Base-by-base conservation (phyloP, 2,797 vertebrate genomes). In the Zenarchopterus dispar region DNA sequence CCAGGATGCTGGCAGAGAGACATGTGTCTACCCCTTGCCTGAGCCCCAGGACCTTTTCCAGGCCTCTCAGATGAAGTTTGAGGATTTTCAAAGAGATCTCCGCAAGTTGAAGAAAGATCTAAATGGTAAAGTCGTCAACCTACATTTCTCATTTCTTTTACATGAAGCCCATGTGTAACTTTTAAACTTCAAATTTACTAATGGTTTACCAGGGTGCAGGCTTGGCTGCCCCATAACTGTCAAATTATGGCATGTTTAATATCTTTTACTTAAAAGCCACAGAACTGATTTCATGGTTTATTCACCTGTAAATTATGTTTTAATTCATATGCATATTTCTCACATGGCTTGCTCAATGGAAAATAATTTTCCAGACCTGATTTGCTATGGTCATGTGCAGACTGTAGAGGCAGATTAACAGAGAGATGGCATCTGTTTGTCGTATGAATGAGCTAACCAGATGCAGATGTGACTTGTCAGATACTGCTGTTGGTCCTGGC, bases 31-130 rank as follows among this genome's bases (percentile, higher is more conserved):
- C 84, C 96, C 96, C 63, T 92, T 99, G 74, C 96, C 97, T 11
- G 97, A 99, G 80, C 97, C 97, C 1, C 96, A 97, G 77, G 97
- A 99, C 87, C 94, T 99, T 43, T 98, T 99, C 86, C 97, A 97
- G 87, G 95, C 93, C 49, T 97, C 97, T 0, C 97, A 99, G 67
- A 94, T 99, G 93, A 99, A 98, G 88, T 98, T 99, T 88, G 97
- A 98, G 28, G 97, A 99, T 78, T 98, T 98, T 93, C 94, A 96
- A 64, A 97, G 94, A 85, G 97, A 99, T 82, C 94, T 99, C 26
- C 93, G 95, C 60, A 99, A 97, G 86, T 89, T 97, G 67, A 96
- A 93, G 84, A 98, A 97, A 93, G 97, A 99, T 85, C 90, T 99
- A 49, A 93, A 93, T 75, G 95, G 96, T 98, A 93, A 65, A 42